Base-by-base conservation (phyloP, 2,888 invertebrate genomes). In the Chloroclystis v-ata region DNA sequence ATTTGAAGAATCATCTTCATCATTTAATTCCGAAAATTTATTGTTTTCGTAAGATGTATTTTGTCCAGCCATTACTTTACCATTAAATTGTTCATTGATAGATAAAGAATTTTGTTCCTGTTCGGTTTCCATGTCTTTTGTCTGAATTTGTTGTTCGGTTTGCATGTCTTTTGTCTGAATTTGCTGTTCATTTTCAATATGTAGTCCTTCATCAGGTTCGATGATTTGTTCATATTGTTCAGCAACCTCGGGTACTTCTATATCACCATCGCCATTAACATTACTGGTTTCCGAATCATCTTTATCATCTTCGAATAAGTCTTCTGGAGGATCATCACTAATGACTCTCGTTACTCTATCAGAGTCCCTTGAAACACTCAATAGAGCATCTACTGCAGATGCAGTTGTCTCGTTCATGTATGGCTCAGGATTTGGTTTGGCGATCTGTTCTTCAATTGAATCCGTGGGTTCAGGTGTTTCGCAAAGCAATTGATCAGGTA, bases 281-380 rank as follows among this genome's bases (percentile, higher is more conserved):
- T 59, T 66, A 47, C 52, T 65, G 47, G 56, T 55, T 7, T 49
- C 44, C 9, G 44, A 44, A 30, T 32, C 47, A 8, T 58, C 54
- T 47, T 52, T 82, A 60, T 87, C 87, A 56, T 87, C 86, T 68
- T 87, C 87, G 59, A 85, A 86, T 51, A 87, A 67, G 58, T 86
- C 82, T 65, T 87, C 87, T 4, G 86, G 86, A 1, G 73, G 79
- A 63, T 85, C 85, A 28, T 82, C 76, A 56, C 81, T 80, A 29
- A 86, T 75, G 28, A 69, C 61, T 60, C 76, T 78, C 3, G 86
- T 83, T 1, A 86, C 84, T 62, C 83, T 68, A 49, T 87, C 86
- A 30, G 80, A 59, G 50, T 87, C 85, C 54, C 84, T 69, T 2
- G 86, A 85, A 1, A 85, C 86, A 60, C 83, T 84, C 38, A 86